Evolutionary conservation across 2,888 invertebrate genomes (phyloP), one percentile per base, ranked within the genome.

Genomic region (Epirrhoe alternata): DNA sequence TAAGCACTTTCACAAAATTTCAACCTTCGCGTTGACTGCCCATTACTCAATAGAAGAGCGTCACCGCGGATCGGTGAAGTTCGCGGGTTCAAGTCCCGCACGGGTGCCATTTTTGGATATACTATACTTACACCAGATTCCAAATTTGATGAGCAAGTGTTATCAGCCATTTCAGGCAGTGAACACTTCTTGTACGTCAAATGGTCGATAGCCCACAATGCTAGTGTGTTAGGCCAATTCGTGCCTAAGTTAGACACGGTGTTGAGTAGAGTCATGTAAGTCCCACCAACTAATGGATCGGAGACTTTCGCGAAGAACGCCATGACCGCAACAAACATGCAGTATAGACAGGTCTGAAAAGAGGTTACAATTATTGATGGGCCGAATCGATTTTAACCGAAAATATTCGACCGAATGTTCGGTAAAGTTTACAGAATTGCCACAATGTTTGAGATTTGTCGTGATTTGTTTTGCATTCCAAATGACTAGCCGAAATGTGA

Each of bases 201-300:
- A 8, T 96, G 95, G 89, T 99, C 99, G 3, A 99, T 98, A 66
- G 98, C 94, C 96, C 98, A 98, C 5, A 99, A 94, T 0, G 98
- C 96, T 4, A 98, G 92, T 0, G 99, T 98, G 66, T 96, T 95
- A 0, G 99, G 99, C 99, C 99, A 99, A 84, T 98, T 99, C 6
- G 98, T 98, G n/a, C 99, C 99, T 66, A 99, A 94, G 94, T 99
- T 99, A 55, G 97, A 95, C 24, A 99, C 94, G 0, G 99, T 99
- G 86, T 99, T 99, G 14, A 99, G 94, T 58, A 99, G 94, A 0
- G 99, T 99, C 99, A 99, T 99, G 86, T 99, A 99, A 0, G 99
- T 99, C 5, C 99, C 99, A 1, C 99, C 99, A 0, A 99, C 98
- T 0, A 96, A 94, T 0, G 99, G 98, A 86, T 99, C 99, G 68